A percentile compares a stretch with the other conserved stretches of the same genome.
Conservation (phyloP, 2,797 vertebrate species). For the Sebastiscus albofasciatus region DNA sequence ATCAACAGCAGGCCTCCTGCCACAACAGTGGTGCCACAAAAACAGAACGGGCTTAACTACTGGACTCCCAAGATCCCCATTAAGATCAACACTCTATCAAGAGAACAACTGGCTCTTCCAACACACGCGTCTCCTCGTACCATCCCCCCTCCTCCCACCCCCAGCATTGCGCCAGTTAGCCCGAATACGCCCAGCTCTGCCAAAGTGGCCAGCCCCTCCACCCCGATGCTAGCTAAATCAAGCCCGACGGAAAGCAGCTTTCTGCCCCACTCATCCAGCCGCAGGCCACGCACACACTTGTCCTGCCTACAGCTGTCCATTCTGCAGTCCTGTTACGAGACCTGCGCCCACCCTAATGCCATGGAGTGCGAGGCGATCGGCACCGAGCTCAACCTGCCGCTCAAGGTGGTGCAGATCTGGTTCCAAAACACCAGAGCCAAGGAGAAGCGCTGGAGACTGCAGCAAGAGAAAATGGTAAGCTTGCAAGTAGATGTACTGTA, state of each 20-base stretch:
- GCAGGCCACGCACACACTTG: slow-evolving; percentile 92
- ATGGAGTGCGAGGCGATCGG: slow-evolving; percentile 92
- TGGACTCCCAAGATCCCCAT: slow-evolving; percentile 83
- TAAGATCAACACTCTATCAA: slow-evolving; percentile 86
- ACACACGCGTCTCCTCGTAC: slow-evolving; percentile 80
- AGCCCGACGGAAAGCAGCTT: slow-evolving; percentile 82
- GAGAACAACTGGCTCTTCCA: slow-evolving; percentile 89
- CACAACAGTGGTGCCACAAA: slow-evolving; percentile 69
- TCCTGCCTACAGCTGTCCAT: slow-evolving; percentile 92
- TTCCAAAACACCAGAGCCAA: slow-evolving; percentile 96
- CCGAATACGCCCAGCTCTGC: slow-evolving; percentile 70
- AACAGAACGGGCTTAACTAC: slow-evolving; percentile 84
- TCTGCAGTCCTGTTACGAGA: slow-evolving; percentile 93
- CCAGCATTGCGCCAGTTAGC: slow-evolving; percentile 79
- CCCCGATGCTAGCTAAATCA: slow-evolving; percentile 55
- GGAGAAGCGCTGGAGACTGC: slow-evolving; percentile 91
- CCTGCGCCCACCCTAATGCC: slow-evolving; percentile 92
- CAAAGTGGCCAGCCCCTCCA: slow-evolving; percentile 68
- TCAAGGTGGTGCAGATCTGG: slow-evolving; percentile 96
- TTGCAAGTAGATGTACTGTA: neutral
- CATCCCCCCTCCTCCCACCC: slow-evolving; percentile 80
- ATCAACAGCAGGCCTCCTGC: slow-evolving; percentile 75
- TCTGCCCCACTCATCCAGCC: slow-evolving; percentile 83
- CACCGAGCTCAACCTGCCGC: slow-evolving; percentile 89
- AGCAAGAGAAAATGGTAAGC: slow-evolving; percentile 86